phyloP scores from a whole-genome alignment of 92 coral and sea anemone species.

The Galaxea fascicularis region DNA sequence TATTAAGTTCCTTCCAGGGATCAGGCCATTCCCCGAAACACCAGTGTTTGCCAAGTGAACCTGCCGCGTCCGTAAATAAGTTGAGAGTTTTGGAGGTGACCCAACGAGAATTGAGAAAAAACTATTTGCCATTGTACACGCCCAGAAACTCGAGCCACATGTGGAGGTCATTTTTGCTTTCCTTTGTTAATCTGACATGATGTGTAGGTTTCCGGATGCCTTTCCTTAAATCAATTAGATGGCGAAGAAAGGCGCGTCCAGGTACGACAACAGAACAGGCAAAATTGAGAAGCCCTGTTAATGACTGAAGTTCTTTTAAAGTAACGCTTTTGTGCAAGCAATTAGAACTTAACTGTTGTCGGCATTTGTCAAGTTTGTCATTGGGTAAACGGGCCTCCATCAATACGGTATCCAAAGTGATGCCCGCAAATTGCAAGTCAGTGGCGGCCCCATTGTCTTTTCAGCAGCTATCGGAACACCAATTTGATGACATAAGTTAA shows the following conservation, averaged over 20 bases:
- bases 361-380: slow-evolving; percentile 62
- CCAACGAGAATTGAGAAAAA: slow-evolving; percentile 41
- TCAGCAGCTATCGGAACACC: slow-evolving; percentile 66
- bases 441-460: slow-evolving; percentile 44
- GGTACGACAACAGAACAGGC: no score
- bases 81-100: slow-evolving; percentile 4
- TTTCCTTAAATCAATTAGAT: slow-evolving; percentile 28
- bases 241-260: no score
- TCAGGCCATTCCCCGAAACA: slow-evolving; percentile 59
- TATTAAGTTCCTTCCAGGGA: slow-evolving; percentile 31
- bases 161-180: slow-evolving; percentile 14
- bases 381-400: slow-evolving; percentile 65
- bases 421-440: slow-evolving; percentile 55
- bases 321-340: not conserved
- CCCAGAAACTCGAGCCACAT: slow-evolving; percentile 38
- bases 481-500: slow-evolving; percentile 15
- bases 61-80: slow-evolving; percentile 56
- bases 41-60: slow-evolving; percentile 31
- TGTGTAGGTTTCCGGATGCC: slow-evolving; percentile 36
- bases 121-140: slow-evolving; percentile 28
- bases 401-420: slow-evolving; percentile 51
- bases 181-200: not conserved
- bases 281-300: no score
- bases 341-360: not conserved
- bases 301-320: slow-evolving; percentile 12